Evolutionary conservation across 2,113 vertebrate genomes (phyloP).

Genomic region (Bos javanicus): DNA sequence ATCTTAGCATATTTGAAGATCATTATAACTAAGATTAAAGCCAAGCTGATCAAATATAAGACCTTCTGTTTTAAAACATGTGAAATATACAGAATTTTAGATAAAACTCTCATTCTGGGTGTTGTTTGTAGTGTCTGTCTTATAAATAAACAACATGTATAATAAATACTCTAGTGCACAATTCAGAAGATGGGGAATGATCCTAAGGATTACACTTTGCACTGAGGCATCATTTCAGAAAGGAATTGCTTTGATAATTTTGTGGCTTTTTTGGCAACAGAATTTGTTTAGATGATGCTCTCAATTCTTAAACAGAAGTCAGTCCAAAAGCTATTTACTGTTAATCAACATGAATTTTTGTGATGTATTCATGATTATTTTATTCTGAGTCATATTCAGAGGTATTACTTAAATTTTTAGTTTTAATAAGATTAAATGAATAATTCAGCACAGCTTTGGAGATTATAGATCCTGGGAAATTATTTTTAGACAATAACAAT

Average conservation of each 20-base stretch:
- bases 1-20: conserved; percentile 68
- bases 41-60: conserved; percentile 55
- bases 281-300: not conserved
- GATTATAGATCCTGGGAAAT: not conserved
- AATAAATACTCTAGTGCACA: conserved; percentile 16
- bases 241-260: not conserved
- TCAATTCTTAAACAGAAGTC: conserved; percentile 34
- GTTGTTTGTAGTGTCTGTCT: not conserved
- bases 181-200: conserved; percentile 37
- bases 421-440: conserved; percentile 62
- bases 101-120: conserved; percentile 1
- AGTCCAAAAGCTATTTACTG: conserved; percentile 32
- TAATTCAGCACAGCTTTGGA: conserved; percentile 39
- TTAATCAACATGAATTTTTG: conserved; percentile 55
- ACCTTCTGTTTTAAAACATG: conserved; percentile 39
- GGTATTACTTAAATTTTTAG: conserved; percentile 44
- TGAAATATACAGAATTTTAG: conserved; percentile 28
- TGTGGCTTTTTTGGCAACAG: not conserved
- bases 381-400: conserved; percentile 52
- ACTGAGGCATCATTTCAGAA: not conserved
- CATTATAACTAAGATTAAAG: conserved; percentile 72
- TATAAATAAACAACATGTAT: not conserved
- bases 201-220: not conserved
- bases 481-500: conserved; percentile 57
- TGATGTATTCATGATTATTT: conserved; percentile 41